Percentiles rank a stretch among this genome's conserved stretches.
Evolutionary conservation across 2,888 invertebrate species (phyloP).

Genomic region (Synergus itoensis): DNA sequence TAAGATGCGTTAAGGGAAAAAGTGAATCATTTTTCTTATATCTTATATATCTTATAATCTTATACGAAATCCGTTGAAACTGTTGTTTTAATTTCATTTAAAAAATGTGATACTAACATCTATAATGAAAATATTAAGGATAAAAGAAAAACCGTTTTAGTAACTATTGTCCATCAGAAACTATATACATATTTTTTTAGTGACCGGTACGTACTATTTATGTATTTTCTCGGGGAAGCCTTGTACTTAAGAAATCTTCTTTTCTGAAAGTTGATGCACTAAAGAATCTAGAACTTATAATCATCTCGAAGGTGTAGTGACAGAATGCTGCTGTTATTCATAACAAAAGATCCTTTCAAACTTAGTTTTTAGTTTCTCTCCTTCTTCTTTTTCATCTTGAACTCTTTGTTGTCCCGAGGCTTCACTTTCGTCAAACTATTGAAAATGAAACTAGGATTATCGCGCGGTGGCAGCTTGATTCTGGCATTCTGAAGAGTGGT

Average conservation of each 20-base stretch:
- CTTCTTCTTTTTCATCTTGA: slow-evolving; percentile 18
- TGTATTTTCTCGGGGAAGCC: slow-evolving; percentile 27
- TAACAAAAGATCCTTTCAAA: slow-evolving; percentile 40
- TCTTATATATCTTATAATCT: no score
- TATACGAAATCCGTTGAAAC: no score
- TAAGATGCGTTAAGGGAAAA: no score
- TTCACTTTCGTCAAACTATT: slow-evolving; percentile 41
- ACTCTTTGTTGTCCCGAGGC: slow-evolving; percentile 37
- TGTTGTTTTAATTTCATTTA: no score
- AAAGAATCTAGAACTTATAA: slow-evolving; percentile 37
- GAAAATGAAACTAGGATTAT: slow-evolving; percentile 41
- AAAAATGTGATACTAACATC: no score
- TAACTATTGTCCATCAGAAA: no score
- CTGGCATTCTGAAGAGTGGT: slow-evolving; percentile 55
- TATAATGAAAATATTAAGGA: no score
- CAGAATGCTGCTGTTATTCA: slow-evolving; percentile 38
- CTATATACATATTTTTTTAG: no score
- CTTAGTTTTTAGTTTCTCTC: slow-evolving; percentile 38
- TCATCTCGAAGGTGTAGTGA: slow-evolving; percentile 39
- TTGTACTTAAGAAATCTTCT: slow-evolving; percentile 32
- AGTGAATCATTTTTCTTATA: no score
- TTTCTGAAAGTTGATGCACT: slow-evolving; percentile 34
- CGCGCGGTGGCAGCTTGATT: slow-evolving; percentile 50
- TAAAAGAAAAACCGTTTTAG: no score
- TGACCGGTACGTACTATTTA: no score